phyloP scores from a whole-genome alignment of 2,113 vertebrate species.

The Odobenus rosmarus region DNA sequence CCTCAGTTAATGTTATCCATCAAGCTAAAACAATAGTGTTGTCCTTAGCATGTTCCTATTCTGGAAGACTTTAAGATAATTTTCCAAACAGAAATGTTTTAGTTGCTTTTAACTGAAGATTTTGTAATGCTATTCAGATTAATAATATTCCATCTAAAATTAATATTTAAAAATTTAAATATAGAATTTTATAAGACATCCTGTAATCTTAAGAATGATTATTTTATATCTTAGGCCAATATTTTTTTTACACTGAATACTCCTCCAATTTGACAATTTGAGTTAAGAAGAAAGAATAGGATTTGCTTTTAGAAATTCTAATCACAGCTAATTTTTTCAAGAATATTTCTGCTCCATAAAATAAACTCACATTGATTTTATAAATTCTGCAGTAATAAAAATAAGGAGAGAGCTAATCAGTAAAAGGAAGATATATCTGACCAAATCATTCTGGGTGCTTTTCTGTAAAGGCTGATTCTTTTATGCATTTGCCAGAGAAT shows the following conservation, averaged over 20 bases:
- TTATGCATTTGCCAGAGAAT: not conserved
- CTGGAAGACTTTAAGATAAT: conserved; percentile 11
- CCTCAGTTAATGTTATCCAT: not conserved
- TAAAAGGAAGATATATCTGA: not conserved
- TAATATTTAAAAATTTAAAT: conserved; percentile 62
- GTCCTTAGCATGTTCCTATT: not conserved
- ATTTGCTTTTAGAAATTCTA: conserved; percentile 67
- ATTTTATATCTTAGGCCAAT: not conserved
- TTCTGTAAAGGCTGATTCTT: not conserved
- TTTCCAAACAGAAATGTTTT: conserved; percentile 64
- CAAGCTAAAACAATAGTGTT: not conserved
- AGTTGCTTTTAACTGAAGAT: not conserved
- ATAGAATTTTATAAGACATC: conserved; percentile 20
- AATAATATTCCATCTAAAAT: conserved; percentile 53
- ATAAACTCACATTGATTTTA: conserved; percentile 56
- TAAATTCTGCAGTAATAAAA: not conserved
- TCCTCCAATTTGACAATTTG: conserved; percentile 58
- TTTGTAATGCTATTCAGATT: not conserved
- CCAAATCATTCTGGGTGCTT: not conserved
- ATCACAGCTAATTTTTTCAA: conserved; percentile 59
- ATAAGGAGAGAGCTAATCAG: not conserved
- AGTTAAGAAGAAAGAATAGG: conserved; percentile 35
- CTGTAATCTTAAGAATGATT: not conserved
- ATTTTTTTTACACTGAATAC: conserved; percentile 20
- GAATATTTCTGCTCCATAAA: conserved; percentile 49